Conservation (phyloP, 2,113 vertebrate genomes). For the Ictalurus punctatus region DNA sequence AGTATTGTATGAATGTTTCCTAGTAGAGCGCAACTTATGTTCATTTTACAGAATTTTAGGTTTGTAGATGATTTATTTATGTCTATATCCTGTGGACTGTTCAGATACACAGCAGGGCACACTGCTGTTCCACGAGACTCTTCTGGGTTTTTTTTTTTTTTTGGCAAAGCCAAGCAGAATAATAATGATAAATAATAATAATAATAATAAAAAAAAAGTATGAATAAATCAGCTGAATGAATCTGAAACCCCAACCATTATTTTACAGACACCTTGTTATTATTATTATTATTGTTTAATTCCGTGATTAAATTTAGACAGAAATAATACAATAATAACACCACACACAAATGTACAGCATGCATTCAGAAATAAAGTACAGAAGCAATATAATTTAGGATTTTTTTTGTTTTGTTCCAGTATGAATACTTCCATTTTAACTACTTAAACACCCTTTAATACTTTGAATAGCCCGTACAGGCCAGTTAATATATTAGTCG, state of each 20-base stretch:
- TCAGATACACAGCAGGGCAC: constrained; percentile 79
- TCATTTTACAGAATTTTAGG: constrained; percentile 90
- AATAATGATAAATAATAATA: constrained; percentile 56
- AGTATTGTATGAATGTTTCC: constrained; percentile 95
- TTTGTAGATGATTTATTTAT: constrained; percentile 99
- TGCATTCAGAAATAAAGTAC: constrained; percentile 3
- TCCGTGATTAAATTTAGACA: neutral
- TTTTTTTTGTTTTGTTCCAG: neutral
- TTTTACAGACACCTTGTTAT: neutral
- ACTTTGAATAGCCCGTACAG: neutral
- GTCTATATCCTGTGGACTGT: constrained; percentile 86
- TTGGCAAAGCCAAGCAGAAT: constrained; percentile 70
- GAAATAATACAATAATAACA: neutral
- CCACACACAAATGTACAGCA: neutral
- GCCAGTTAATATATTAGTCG: neutral
- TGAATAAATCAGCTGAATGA: constrained; percentile 68
- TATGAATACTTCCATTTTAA: neutral
- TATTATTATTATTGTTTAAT: neutral
- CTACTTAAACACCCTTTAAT: neutral
- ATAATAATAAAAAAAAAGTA: constrained; percentile 64
- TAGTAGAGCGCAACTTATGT: constrained; percentile 92
- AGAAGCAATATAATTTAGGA: neutral
- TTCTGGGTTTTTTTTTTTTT: constrained; percentile 81
- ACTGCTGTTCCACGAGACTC: constrained; percentile 82
- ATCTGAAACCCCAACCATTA: constrained; percentile 36